Evolutionary conservation across 1,140 invertebrate species (phyloP).

Genomic region (Paralvinella palmiformis): DNA sequence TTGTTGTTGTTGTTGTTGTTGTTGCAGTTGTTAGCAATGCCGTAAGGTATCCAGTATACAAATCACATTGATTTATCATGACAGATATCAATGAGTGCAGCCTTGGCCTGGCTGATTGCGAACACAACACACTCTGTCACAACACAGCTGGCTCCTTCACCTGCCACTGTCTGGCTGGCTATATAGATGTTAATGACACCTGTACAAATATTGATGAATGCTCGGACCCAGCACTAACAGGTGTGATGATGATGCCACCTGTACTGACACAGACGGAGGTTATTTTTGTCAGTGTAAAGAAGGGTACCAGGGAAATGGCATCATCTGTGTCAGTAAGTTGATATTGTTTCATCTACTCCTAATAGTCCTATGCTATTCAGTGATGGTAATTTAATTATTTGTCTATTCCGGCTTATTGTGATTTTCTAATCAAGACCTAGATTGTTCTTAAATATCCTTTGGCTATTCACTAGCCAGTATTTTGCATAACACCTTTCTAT

Average conservation of each 20-base stretch:
- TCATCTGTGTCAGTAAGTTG: conserved; percentile 53
- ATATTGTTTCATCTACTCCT: too few species aligned
- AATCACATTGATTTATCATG: too few species aligned
- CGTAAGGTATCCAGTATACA: too few species aligned
- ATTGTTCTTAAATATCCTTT: too few species aligned
- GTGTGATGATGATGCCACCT: background rate
- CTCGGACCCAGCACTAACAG: background rate
- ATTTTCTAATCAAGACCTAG: too few species aligned
- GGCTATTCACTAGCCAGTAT: too few species aligned
- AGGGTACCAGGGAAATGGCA: conserved; percentile 56
- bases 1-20: too few species aligned
- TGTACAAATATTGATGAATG: conserved; percentile 6
- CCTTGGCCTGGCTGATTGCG: conserved; percentile 27
- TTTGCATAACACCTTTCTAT: too few species aligned
- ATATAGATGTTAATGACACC: conserved; percentile 11
- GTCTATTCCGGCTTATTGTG: too few species aligned
- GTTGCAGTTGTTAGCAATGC: too few species aligned
- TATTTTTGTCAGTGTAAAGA: background rate
- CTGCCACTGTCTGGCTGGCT: conserved; percentile 23
- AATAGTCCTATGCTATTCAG: too few species aligned
- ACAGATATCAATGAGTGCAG: conserved; percentile 59
- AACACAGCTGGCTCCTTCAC: conserved; percentile 21
- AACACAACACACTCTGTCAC: conserved; percentile 56
- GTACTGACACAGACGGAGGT: background rate
- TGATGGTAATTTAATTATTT: too few species aligned